phyloP scores from a whole-genome alignment of 2,113 vertebrate species.

The Epinephelus fuscoguttatus region DNA sequence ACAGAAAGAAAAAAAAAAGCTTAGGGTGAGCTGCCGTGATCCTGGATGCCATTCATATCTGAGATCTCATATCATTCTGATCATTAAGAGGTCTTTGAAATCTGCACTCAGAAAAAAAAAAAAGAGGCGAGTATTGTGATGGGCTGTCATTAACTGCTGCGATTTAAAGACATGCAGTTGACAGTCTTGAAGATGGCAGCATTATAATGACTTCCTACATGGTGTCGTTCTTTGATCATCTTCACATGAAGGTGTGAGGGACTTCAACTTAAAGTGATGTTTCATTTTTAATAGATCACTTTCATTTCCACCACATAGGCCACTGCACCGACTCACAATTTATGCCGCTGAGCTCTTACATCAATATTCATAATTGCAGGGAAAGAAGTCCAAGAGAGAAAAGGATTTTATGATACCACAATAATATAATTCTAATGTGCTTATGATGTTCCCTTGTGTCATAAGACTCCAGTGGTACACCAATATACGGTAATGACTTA shows the following conservation, averaged over 20 bases:
- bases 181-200: constrained; percentile 26
- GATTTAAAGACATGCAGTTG: constrained; percentile 20
- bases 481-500: background rate
- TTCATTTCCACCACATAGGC: background rate
- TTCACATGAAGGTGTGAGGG: background rate
- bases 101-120: constrained; percentile 35
- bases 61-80: constrained; percentile 32
- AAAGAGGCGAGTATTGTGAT: constrained; percentile 35
- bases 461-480: background rate
- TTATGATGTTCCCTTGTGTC: background rate
- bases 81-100: constrained; percentile 55
- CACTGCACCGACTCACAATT: background rate
- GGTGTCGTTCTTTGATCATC: constrained; percentile 35
- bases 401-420: background rate
- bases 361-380: background rate
- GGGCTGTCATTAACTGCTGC: constrained; percentile 33
- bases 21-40: background rate
- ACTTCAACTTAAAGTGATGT: constrained; percentile 4
- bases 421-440: background rate
- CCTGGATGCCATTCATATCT: constrained; percentile 30
- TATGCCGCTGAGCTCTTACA: background rate
- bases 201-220: constrained; percentile 42
- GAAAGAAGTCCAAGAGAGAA: background rate
- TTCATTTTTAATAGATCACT: constrained; percentile 9
- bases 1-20: background rate